Evolutionary conservation across 2,888 invertebrate genomes (phyloP), one percentile per base, ranked within the genome.

Genomic region (Euzophera pinguis): DNA sequence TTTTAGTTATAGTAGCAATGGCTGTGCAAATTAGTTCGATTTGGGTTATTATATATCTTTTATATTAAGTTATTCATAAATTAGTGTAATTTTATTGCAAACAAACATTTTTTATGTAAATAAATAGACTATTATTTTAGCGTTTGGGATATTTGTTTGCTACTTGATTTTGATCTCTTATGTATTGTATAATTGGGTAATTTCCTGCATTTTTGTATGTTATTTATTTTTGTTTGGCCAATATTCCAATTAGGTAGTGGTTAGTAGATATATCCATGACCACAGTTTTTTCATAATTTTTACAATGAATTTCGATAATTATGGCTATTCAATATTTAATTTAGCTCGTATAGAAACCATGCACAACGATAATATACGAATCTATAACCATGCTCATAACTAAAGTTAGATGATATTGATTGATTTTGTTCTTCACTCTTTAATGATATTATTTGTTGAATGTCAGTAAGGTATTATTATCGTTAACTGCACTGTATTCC

Each of bases 1-100:
- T 64, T 50, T 53, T 58, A 60, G 59, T 59, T 64, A 59, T 65
- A 63, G 73, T 78, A 74, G 65, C 70, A 72, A 65, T 65, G 75
- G 78, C 76, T 78, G 75, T 76, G 76, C 58, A 48, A 13, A 14
- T 48, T 37, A n/a, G 17, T 50, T 54, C 42, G 35, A 48, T 14
- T 27, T 32, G 3, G 32, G 2, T 7, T 2, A 32, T 32, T 10
- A 6, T 32, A 10, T 6, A 7, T 17, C 10, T 22, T 27, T 3
- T 42, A 10, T 22, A 22, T 32, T 50, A 42, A 7, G 29, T 32
- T 7, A 7, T 2, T 32, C 32, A n/a, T n/a, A n/a, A n/a, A n/a
- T 32, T 9, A 32, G 7, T 32, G 32, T 22, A 22, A 22, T 22
- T 22, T 22, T 22, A 22, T 22, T 22, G 22, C 22, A 22, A 22